Conservation (phyloP, 2,888 invertebrate species). For the Ephialtes manifestator region DNA sequence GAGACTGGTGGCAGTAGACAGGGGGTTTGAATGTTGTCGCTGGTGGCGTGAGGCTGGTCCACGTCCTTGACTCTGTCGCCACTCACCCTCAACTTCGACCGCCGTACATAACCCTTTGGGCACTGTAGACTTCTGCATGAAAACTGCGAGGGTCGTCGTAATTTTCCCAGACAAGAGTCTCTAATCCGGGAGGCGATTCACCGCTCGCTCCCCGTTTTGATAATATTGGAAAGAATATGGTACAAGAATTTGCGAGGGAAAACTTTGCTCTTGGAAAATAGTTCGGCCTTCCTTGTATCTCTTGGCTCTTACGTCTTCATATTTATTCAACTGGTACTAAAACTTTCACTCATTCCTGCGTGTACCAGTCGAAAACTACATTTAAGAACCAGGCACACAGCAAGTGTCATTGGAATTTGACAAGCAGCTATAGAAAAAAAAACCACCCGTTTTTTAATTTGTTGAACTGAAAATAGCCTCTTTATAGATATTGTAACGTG, state of each 20-base stretch:
- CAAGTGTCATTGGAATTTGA: too few species aligned
- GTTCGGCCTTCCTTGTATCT: not conserved
- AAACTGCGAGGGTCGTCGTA: slow-evolving; percentile 47
- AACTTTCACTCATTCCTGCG: too few species aligned
- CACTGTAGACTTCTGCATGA: slow-evolving; percentile 7
- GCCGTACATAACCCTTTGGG: slow-evolving; percentile 1
- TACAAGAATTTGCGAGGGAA: slow-evolving; percentile 24
- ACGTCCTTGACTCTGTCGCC: slow-evolving; percentile 10
- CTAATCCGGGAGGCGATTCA: slow-evolving; percentile 22
- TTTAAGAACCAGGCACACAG: too few species aligned
- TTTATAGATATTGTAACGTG: too few species aligned
- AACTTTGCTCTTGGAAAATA: not conserved
- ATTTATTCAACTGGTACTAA: too few species aligned
- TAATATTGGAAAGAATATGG: slow-evolving; percentile 54
- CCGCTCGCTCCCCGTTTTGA: slow-evolving; percentile 13
- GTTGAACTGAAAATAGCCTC: too few species aligned
- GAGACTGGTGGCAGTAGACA: slow-evolving; percentile 42
- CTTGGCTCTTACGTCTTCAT: too few species aligned
- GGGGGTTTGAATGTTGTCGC: slow-evolving; percentile 22
- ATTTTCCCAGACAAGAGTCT: slow-evolving; percentile 50
- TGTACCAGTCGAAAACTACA: too few species aligned
- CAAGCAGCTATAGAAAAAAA: too few species aligned
- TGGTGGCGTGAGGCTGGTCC: slow-evolving; percentile 4
- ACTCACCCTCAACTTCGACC: not conserved
- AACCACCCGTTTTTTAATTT: too few species aligned